Evolutionary conservation across 2,888 invertebrate genomes (phyloP).

Genomic region (Himalopsyche tibetana): DNA sequence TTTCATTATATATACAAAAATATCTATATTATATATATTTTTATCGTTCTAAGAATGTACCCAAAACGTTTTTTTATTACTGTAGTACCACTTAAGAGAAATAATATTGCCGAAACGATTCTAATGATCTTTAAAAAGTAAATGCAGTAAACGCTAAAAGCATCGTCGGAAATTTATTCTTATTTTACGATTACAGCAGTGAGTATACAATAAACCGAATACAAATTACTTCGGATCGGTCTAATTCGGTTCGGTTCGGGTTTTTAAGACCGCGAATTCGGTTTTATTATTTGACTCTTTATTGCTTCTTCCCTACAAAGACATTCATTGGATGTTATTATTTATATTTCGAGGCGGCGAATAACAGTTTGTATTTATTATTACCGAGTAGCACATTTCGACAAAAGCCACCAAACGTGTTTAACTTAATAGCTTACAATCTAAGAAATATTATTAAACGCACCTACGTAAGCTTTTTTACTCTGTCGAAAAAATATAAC

Average conservation of each 20-base stretch:
- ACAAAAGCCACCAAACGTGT: too few species aligned
- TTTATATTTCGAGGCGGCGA: slow-evolving; percentile 28
- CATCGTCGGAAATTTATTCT: slow-evolving; percentile 32
- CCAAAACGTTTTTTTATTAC: neutral
- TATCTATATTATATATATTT: too few species aligned
- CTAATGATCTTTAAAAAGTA: slow-evolving; percentile 38
- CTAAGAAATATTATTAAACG: too few species aligned
- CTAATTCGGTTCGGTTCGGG: neutral
- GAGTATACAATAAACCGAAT: slow-evolving; percentile 43
- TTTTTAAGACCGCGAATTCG: slow-evolving; percentile 39
- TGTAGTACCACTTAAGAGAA: slow-evolving; percentile 14
- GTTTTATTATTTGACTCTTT: slow-evolving; percentile 40
- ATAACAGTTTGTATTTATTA: neutral
- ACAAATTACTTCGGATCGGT: slow-evolving; percentile 17
- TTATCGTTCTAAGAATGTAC: neutral
- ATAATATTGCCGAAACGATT: slow-evolving; percentile 28
- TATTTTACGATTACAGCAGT: slow-evolving; percentile 41
- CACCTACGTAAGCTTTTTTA: too few species aligned
- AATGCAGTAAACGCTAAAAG: slow-evolving; percentile 36
- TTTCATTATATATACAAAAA: too few species aligned
- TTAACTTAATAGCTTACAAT: too few species aligned
- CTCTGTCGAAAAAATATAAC: too few species aligned
- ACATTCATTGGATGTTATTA: slow-evolving; percentile 40
- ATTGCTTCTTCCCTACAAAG: slow-evolving; percentile 35
- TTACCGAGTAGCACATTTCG: neutral